Percentiles rank a stretch among this genome's conserved stretches.
Evolutionary conservation across 2,888 invertebrate species (phyloP).

Genomic region (Bellardia pandia): DNA sequence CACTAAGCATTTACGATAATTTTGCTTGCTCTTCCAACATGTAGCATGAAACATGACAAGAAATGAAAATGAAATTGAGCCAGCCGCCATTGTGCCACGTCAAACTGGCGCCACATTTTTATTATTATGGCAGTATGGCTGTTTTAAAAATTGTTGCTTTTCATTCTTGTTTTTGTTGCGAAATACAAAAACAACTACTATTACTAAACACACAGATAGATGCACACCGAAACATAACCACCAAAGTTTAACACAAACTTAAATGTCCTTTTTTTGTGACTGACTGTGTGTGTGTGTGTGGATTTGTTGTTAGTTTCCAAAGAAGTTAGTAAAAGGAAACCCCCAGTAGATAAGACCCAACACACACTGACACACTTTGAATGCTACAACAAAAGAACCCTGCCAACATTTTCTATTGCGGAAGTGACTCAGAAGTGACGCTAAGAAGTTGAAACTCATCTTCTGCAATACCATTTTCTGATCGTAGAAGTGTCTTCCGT

Average conservation of each 20-base stretch:
- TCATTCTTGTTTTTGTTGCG: constrained; percentile 41
- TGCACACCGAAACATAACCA: constrained; percentile 13
- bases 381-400: constrained; percentile 18
- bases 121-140: constrained; percentile 58
- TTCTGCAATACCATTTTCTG: no score
- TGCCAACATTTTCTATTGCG: no score
- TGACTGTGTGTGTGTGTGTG: not conserved
- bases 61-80: constrained; percentile 69
- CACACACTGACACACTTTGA: constrained; percentile 44
- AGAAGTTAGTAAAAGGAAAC: constrained; percentile 26
- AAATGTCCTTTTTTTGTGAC: constrained; percentile 57
- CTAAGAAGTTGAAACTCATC: no score
- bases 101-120: constrained; percentile 75
- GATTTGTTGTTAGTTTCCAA: constrained; percentile 13
- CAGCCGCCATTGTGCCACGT: constrained; percentile 74
- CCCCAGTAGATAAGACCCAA: constrained; percentile 41
- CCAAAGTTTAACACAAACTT: constrained; percentile 60
- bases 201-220: not conserved
- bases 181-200: constrained; percentile 33
- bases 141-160: constrained; percentile 69
- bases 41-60: constrained; percentile 70
- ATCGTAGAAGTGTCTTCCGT: no score
- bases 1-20: constrained; percentile 52
- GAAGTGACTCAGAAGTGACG: no score
- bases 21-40: constrained; percentile 61